Evolutionary conservation across 2,797 vertebrate genomes (phyloP).

Genomic region (Danio tinwini): DNA sequence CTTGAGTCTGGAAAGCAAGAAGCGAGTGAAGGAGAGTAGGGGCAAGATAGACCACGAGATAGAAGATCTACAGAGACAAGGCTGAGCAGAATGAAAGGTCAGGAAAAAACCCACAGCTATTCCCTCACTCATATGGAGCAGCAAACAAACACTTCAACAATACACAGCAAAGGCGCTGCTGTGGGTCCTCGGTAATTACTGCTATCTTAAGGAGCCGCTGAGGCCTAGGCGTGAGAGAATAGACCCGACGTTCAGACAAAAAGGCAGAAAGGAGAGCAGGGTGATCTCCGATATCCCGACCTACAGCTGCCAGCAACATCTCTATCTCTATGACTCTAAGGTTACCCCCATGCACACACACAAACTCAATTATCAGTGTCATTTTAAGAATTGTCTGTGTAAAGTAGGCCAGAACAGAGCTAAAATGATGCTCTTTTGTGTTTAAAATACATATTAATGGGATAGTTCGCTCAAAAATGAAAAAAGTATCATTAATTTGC

Average conservation of each 20-base stretch:
- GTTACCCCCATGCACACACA: constrained; percentile 54
- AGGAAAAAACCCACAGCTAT: constrained; percentile 10
- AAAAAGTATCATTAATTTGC: no score
- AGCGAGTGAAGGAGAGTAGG: constrained; percentile 2
- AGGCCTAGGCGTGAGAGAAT: constrained; percentile 29
- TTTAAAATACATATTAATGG: not conserved
- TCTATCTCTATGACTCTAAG: constrained; percentile 50
- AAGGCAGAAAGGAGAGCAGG: constrained; percentile 52
- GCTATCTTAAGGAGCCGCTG: constrained; percentile 61
- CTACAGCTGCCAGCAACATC: constrained; percentile 58
- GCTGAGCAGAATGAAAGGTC: not conserved
- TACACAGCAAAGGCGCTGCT: constrained; percentile 68
- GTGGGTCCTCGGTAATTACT: constrained; percentile 74
- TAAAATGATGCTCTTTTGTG: not conserved
- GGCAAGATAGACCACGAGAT: constrained; percentile 47
- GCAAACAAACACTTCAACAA: constrained; percentile 33
- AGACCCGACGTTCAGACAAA: constrained; percentile 48
- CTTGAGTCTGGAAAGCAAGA: constrained; percentile 26
- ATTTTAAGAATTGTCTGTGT: constrained; percentile 14
- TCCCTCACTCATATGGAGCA: not conserved
- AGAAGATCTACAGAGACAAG: constrained; percentile 37
- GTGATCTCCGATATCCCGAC: constrained; percentile 52
- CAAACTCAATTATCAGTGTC: constrained; percentile 30
- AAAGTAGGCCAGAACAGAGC: not conserved
- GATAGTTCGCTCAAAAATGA: no score